Evolutionary conservation across 2,888 invertebrate species (phyloP).

Genomic region (Cataglyphis altisquamis): DNA sequence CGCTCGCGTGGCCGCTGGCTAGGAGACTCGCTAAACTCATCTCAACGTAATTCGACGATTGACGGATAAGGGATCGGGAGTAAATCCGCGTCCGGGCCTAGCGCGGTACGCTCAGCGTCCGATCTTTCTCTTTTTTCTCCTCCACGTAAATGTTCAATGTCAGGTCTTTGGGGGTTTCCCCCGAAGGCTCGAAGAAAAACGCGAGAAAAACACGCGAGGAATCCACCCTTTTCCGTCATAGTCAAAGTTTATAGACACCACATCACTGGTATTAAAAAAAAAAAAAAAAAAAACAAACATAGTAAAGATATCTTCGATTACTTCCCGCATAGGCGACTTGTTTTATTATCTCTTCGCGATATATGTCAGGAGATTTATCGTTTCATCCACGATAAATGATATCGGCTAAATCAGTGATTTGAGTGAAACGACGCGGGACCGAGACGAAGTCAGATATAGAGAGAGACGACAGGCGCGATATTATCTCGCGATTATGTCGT

Average conservation of each 20-base stretch:
- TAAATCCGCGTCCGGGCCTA: slow-evolving; percentile 24
- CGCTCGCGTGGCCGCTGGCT: slow-evolving; percentile 63
- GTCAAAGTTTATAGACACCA: slow-evolving; percentile 16
- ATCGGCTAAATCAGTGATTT: slow-evolving; percentile 18
- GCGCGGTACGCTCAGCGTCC: slow-evolving; percentile 23
- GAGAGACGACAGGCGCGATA: slow-evolving; percentile 17
- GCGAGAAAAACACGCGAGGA: slow-evolving; percentile 56
- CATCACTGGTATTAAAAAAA: slow-evolving; percentile 58
- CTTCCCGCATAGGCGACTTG: not conserved
- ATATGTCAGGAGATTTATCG: slow-evolving; percentile 18
- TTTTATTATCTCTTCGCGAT: slow-evolving; percentile 12
- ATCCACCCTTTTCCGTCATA: slow-evolving; percentile 57
- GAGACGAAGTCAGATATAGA: not conserved
- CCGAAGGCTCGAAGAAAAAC: slow-evolving; percentile 7
- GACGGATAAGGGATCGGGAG: slow-evolving; percentile 68
- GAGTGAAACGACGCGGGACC: not conserved
- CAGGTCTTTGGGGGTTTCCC: slow-evolving; percentile 27
- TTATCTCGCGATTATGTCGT: slow-evolving; percentile 36
- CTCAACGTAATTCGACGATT: slow-evolving; percentile 73
- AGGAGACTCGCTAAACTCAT: slow-evolving; percentile 62
- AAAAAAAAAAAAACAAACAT: slow-evolving; percentile 63
- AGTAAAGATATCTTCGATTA: slow-evolving; percentile 11
- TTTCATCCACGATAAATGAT: not conserved
- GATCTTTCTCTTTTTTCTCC: slow-evolving; percentile 28
- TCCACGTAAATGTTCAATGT: slow-evolving; percentile 15